Evolutionary conservation across 1,140 invertebrate genomes (phyloP), one percentile per base, ranked within the genome.

Genomic region (Muscidifurax raptorellus): DNA sequence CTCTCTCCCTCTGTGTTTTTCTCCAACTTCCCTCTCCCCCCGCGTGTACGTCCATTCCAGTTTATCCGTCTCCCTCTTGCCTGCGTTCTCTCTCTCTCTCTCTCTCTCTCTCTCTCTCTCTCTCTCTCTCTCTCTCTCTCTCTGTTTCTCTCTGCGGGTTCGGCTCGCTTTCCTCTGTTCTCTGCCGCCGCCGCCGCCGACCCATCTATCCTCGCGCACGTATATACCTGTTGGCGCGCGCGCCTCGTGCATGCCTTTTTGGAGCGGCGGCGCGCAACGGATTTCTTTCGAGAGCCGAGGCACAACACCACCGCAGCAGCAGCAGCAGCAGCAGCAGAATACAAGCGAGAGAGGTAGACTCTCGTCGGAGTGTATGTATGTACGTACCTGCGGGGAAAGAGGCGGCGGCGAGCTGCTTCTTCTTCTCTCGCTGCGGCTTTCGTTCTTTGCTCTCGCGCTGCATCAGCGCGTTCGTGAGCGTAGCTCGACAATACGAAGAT

Each of bases 1-100:
- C 15, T 79, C 66, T 86, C 69, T 80, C 83, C 76, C 86, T 84
- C 82, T 84, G 52, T 71, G 64, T 84, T 76, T 86, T 78, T 84
- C 81, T 84, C 71, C 72, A 40, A 71, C 74, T 84, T 78, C 79
- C 28, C 32, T 36, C 71, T 59, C 69, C 78, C 28, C n/a, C 76
- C 32, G 40, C 75, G 52, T 40, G 18, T 59, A 59, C 52, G 52
- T 52, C 71, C 76, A 15, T 64, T 67, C 69, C 78, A 79, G 84
- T 74, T 75, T 83, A 25, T 77, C 69, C 40, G 30, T 82, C 75
- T 64, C 78, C 40, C 52, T 40, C 80, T 78, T 30, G 18, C 40
- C 25, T 32, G 18, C 36, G 74, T 28, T 82, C 30, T 44, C 44
- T 71, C 79, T 40, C 44, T 85, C 64, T 27, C 13, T 66, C 81